Evolutionary conservation across 1,140 invertebrate species (phyloP).

Genomic region (Papilio xuthus): DNA sequence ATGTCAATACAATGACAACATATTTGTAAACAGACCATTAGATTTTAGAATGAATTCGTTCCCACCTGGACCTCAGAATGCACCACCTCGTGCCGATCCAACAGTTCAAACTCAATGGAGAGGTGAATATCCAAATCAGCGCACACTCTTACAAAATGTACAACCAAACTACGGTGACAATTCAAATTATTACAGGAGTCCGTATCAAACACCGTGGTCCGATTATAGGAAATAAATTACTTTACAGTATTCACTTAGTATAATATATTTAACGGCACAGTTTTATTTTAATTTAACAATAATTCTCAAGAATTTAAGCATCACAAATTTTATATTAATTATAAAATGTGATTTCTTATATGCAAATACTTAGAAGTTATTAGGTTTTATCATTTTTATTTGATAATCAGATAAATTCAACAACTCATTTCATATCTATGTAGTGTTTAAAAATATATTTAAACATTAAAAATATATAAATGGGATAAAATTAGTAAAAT

Average conservation of each 20-base stretch:
- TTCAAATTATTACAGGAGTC: conserved; percentile 63
- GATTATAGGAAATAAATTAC: conserved; percentile 61
- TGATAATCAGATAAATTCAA: neutral
- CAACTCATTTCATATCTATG: neutral
- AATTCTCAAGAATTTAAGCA: neutral
- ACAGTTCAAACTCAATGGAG: conserved; percentile 46
- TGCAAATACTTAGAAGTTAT: neutral
- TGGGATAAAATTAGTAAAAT: neutral
- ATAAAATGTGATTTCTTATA: neutral
- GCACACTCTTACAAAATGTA: conserved; percentile 47
- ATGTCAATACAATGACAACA: conserved; percentile 72
- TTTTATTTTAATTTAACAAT: neutral
- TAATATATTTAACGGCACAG: conserved; percentile 21
- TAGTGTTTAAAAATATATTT: neutral
- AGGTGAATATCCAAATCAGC: conserved; percentile 46
- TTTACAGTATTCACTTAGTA: conserved; percentile 37
- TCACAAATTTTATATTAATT: conserved; percentile 37
- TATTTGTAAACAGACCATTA: conserved; percentile 65
- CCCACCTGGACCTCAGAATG: conserved; percentile 20
- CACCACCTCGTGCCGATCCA: neutral
- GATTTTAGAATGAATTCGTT: conserved; percentile 59
- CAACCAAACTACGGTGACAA: conserved; percentile 53
- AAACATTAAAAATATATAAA: neutral
- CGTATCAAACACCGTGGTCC: conserved; percentile 70
- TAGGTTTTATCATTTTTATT: neutral